Evolutionary conservation across 1,140 invertebrate genomes (phyloP).

Genomic region (Drosophila arawakana): DNA sequence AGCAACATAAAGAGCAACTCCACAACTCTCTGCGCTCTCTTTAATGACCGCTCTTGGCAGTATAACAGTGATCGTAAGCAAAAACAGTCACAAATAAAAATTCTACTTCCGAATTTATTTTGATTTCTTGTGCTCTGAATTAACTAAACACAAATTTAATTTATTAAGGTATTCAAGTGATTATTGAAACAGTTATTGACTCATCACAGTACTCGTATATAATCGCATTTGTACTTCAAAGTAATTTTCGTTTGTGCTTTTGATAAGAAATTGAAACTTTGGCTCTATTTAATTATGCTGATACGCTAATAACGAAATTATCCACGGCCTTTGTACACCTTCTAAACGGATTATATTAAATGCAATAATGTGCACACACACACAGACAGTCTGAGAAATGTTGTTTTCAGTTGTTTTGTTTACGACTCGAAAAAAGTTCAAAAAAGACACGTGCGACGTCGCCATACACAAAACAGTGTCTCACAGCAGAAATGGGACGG

Average conservation of each 20-base stretch:
- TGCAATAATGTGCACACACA: too few species aligned
- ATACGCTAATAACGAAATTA: slow-evolving; percentile 4
- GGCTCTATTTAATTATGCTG: slow-evolving; percentile 1
- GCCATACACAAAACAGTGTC: neutral
- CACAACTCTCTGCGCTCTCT: slow-evolving; percentile 1
- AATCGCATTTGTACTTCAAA: slow-evolving; percentile 7
- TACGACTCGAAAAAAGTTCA: slow-evolving; percentile 24
- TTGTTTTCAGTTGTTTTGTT: slow-evolving; percentile 30
- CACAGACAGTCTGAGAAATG: neutral
- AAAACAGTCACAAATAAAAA: too few species aligned
- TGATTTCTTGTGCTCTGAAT: too few species aligned
- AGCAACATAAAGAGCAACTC: neutral
- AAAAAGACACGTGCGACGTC: slow-evolving; percentile 37
- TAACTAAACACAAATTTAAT: too few species aligned
- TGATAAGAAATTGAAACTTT: slow-evolving; percentile 25
- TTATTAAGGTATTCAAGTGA: too few species aligned
- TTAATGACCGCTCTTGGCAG: neutral
- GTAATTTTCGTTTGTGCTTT: slow-evolving; percentile 1
- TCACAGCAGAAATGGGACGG: too few species aligned
- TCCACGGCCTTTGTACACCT: slow-evolving; percentile 14
- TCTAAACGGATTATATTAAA: slow-evolving; percentile 1
- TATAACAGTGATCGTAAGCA: too few species aligned
- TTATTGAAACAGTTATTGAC: neutral
- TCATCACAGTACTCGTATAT: neutral
- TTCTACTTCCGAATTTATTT: too few species aligned